Evolutionary conservation across 2,888 invertebrate genomes (phyloP).

Genomic region (Phania funesta): DNA sequence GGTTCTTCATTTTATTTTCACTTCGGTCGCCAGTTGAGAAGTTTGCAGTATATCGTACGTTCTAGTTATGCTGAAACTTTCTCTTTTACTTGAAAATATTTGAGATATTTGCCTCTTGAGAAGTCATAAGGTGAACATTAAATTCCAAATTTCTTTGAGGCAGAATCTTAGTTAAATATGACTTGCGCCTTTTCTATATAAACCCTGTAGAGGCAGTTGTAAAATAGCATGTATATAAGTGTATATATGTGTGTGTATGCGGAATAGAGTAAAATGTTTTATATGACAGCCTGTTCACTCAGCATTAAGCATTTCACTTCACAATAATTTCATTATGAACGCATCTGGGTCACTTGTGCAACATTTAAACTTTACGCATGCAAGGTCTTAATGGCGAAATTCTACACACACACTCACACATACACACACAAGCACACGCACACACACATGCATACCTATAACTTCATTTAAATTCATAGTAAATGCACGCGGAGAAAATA

Average conservation of each 20-base stretch:
- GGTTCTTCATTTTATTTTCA: too few species aligned
- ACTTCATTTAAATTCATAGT: background rate
- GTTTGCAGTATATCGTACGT: too few species aligned
- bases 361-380: constrained; percentile 23
- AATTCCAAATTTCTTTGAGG: too few species aligned
- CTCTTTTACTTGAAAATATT: too few species aligned
- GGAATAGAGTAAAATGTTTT: constrained; percentile 19
- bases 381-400: background rate
- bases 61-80: too few species aligned
- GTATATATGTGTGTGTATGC: background rate
- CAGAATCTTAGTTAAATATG: too few species aligned
- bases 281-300: constrained; percentile 49
- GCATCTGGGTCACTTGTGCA: constrained; percentile 64
- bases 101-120: too few species aligned
- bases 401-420: background rate
- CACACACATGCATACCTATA: background rate
- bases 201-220: too few species aligned
- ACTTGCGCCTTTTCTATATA: too few species aligned
- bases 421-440: background rate
- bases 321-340: constrained; percentile 76
- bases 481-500: background rate
- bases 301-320: constrained; percentile 75
- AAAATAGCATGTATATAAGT: background rate
- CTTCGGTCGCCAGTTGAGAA: too few species aligned
- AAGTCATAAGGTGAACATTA: too few species aligned